A percentile compares a stretch with the other conserved stretches of the same genome.
Conservation (phyloP, 2,888 invertebrate genomes). For the Drosophila tripunctata region DNA sequence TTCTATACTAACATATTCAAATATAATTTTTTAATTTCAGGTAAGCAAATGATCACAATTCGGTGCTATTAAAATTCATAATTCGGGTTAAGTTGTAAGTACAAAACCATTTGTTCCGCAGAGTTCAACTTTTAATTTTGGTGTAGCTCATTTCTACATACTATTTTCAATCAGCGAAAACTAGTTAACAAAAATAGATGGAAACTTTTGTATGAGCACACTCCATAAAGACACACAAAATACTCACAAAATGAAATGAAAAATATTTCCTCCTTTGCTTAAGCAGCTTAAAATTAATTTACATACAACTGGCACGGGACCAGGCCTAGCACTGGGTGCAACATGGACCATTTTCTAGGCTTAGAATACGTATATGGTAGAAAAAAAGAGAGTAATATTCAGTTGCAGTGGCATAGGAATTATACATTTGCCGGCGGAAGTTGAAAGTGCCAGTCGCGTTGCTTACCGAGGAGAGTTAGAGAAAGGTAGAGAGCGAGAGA, state of each 20-base stretch:
- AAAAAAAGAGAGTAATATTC: slow-evolving; percentile 20
- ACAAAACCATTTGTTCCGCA: slow-evolving; percentile 13
- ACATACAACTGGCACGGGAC: slow-evolving; percentile 38
- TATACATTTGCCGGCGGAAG: slow-evolving; percentile 79
- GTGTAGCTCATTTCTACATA: slow-evolving; percentile 7
- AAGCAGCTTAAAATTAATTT: slow-evolving; percentile 80
- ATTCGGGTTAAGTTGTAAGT: slow-evolving; percentile 31
- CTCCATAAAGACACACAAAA: slow-evolving; percentile 31
- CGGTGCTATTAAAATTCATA: not conserved
- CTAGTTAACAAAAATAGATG: slow-evolving; percentile 1
- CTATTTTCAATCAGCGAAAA: slow-evolving; percentile 10
- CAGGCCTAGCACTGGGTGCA: not conserved
- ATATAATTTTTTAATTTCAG: slow-evolving; percentile 28
- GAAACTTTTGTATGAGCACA: slow-evolving; percentile 24
- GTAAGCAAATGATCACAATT: slow-evolving; percentile 53
- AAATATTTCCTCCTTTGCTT: slow-evolving; percentile 68
- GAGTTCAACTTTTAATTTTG: slow-evolving; percentile 11
- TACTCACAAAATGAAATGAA: slow-evolving; percentile 58
- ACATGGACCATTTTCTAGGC: slow-evolving; percentile 8
- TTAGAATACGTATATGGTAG: not conserved
- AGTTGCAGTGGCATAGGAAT: slow-evolving; percentile 74
- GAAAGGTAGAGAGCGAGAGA: slow-evolving; percentile 5
- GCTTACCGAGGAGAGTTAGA: slow-evolving; percentile 26
- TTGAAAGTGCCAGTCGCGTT: slow-evolving; percentile 71
- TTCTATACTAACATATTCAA: slow-evolving; percentile 12